Conservation (phyloP, 2,888 invertebrate genomes). For the Scotopteryx bipunctaria region DNA sequence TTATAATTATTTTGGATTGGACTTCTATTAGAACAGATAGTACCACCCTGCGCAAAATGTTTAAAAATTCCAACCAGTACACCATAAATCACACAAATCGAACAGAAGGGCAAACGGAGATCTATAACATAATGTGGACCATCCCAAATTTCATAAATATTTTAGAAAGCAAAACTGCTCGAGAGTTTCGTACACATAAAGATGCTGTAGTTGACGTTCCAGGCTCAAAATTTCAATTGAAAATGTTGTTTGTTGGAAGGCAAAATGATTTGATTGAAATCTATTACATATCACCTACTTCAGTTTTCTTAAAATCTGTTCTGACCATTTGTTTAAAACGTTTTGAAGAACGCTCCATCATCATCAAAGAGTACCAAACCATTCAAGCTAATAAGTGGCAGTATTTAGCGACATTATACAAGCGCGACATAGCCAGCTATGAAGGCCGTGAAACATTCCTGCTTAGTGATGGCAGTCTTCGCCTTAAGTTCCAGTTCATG, state of each 20-base stretch:
- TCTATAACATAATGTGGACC: slow-evolving; percentile 72
- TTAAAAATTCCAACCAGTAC: slow-evolving; percentile 14
- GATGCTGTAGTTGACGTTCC: slow-evolving; percentile 45
- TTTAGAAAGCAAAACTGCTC: slow-evolving; percentile 60
- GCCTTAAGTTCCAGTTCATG: slow-evolving; percentile 72
- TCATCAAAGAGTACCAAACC: slow-evolving; percentile 71
- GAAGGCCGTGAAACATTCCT: slow-evolving; percentile 65
- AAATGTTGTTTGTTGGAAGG: slow-evolving; percentile 72
- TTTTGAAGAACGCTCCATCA: slow-evolving; percentile 72
- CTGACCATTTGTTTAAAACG: slow-evolving; percentile 69
- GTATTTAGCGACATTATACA: slow-evolving; percentile 69
- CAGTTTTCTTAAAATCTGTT: slow-evolving; percentile 69
- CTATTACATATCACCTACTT: slow-evolving; percentile 65
- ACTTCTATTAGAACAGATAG: no score
- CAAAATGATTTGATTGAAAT: slow-evolving; percentile 74
- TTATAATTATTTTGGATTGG: no score
- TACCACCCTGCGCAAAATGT: slow-evolving; percentile 17
- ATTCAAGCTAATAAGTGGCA: slow-evolving; percentile 76
- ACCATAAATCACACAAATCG: slow-evolving; percentile 38
- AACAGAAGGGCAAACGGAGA: slow-evolving; percentile 71
- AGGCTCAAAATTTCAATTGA: slow-evolving; percentile 65
- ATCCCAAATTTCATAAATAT: slow-evolving; percentile 65
- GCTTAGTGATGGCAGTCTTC: slow-evolving; percentile 67
- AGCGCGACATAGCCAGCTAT: slow-evolving; percentile 63
- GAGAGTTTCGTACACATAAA: slow-evolving; percentile 66